Evolutionary conservation across 2,888 invertebrate species (phyloP), one percentile per base, ranked within the genome.

Genomic region (Embidobia sp.): DNA sequence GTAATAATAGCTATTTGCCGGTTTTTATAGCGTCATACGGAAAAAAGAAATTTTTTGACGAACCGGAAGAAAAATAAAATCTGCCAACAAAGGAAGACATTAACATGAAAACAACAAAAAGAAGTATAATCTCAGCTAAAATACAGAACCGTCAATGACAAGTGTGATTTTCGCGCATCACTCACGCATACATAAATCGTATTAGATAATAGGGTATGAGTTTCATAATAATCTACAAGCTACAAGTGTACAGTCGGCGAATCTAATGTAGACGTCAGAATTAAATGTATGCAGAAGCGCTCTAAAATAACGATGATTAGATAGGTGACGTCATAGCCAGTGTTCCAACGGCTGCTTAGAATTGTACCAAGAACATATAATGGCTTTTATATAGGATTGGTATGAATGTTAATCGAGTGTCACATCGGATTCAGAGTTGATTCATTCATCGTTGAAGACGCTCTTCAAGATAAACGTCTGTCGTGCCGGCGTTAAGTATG

Each of bases 381-480:
- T 55, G 7, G 29, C 53, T 67, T 46, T 67, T 67, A 55, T 57
- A 29, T 40, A 49, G 10, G 15, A 49, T 18, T 69, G 57, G 67
- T 57, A 57, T 67, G 59, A 51, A 59, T 51, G 59, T 51, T 61
- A 59, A 70, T 70, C 51, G 51, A 51, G 59, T 27, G 44, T 51
- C 59, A 11, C 51, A 27, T 59, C 51, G 31, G 70, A 70, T 51
- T 53, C 59, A 27, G 13, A 44, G 27, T 44, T 69, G 59, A 69
- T 49, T 59, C 69, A 59, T 59, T 69, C 59, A 57, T 57, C 69
- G 69, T 33, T 40, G 35, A 57, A 69, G 57, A 69, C 49, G 40
- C 48, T 29, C 31, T 35, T 31, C 5, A n/a, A 48, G 57, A 69
- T 57, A 57, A 59, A 69, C 33, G 57, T 49, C 49, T 42, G 19